phyloP scores from a whole-genome alignment of 2,888 invertebrate species.

The Dynastes hyllus region DNA sequence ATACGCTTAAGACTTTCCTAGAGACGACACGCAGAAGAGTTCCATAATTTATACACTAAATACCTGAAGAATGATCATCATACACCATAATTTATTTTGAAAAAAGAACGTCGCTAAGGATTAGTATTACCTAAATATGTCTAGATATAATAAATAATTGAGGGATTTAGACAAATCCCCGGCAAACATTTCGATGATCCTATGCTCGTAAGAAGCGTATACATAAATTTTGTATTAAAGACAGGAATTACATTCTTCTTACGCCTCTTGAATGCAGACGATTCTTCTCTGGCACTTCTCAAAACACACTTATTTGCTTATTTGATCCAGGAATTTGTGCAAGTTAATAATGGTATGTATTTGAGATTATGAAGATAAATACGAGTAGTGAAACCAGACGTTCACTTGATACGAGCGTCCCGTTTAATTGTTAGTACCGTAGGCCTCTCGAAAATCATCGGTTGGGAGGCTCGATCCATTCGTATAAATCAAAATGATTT shows the following conservation, averaged over 20 bases:
- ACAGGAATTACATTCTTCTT: neutral
- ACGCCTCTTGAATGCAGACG: neutral
- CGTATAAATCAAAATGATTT: slow-evolving; percentile 44
- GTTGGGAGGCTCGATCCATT: neutral
- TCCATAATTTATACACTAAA: slow-evolving; percentile 47
- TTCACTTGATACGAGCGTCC: slow-evolving; percentile 1
- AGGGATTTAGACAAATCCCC: slow-evolving; percentile 51
- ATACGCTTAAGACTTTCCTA: slow-evolving; percentile 42
- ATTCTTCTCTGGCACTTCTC: neutral
- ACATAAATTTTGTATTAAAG: neutral
- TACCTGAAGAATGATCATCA: slow-evolving; percentile 40
- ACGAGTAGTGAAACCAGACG: neutral
- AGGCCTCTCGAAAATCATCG: slow-evolving; percentile 11
- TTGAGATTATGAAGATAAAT: slow-evolving; percentile 36
- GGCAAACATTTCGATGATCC: slow-evolving; percentile 44
- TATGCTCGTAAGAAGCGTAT: neutral
- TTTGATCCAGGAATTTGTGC: slow-evolving; percentile 29
- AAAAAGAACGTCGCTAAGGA: slow-evolving; percentile 47
- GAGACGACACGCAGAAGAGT: slow-evolving; percentile 16
- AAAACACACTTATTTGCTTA: slow-evolving; percentile 27
- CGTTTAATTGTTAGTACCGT: slow-evolving; percentile 27
- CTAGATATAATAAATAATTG: slow-evolving; percentile 54
- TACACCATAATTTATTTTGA: slow-evolving; percentile 47
- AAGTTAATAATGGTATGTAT: slow-evolving; percentile 33
- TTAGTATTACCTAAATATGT: slow-evolving; percentile 53